Percentiles rank a stretch among this genome's conserved stretches.
phyloP scores from a whole-genome alignment of 2,888 invertebrate species.

The Poecilus cupreus region DNA sequence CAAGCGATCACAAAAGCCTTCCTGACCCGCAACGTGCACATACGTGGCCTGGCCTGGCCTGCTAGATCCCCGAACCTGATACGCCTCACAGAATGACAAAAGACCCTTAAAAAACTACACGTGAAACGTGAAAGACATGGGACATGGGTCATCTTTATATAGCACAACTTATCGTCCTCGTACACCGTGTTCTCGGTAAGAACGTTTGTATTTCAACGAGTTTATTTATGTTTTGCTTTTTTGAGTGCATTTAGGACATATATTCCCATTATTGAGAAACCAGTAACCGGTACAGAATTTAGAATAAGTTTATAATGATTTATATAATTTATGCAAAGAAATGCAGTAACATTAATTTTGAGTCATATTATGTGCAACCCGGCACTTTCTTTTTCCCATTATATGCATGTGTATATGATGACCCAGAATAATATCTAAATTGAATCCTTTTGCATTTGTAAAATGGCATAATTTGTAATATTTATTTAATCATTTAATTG shows the following conservation, averaged over 20 bases:
- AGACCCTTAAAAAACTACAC: constrained; percentile 58
- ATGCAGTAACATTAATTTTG: constrained; percentile 16
- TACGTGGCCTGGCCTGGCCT: constrained; percentile 18
- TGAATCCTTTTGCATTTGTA: too few species aligned
- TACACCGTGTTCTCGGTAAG: background rate
- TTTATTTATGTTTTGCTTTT: too few species aligned
- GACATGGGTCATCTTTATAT: constrained; percentile 53
- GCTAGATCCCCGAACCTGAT: constrained; percentile 50
- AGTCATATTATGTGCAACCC: background rate
- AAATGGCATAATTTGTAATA: too few species aligned
- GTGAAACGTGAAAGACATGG: constrained; percentile 43
- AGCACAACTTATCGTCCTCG: constrained; percentile 4
- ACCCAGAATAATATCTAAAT: too few species aligned
- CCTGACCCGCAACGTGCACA: constrained; percentile 27
- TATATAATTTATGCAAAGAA: constrained; percentile 10
- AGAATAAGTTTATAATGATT: constrained; percentile 3
- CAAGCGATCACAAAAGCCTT: constrained; percentile 35
- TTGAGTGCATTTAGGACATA: background rate
- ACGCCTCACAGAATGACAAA: constrained; percentile 50
- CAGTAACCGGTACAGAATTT: background rate
- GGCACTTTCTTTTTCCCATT: background rate
- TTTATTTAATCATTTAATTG: too few species aligned
- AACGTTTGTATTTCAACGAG: too few species aligned
- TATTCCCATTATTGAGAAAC: background rate
- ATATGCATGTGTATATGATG: too few species aligned